Evolutionary conservation across 2,113 vertebrate genomes (phyloP), one percentile per base, ranked within the genome.

Genomic region (Peromyscus polionotus): DNA sequence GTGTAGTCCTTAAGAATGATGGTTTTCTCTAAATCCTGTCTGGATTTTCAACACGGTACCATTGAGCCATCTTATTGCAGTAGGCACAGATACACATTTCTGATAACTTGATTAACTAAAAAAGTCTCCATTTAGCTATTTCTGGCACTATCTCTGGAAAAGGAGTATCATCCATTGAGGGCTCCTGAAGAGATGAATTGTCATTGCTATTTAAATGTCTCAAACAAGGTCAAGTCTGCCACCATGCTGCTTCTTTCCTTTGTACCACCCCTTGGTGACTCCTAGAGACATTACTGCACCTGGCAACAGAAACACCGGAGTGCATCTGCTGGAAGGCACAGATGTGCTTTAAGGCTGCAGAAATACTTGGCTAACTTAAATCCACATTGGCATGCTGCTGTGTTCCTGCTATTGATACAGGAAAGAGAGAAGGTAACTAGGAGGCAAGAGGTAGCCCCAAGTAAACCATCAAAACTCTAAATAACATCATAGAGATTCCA

Each of bases 401-500:
- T 65, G 70, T 88, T 77, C 68, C 80, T 95, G 28, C 11, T 80
- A 20, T 80, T 92, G 6, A 79, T 79, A 5, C 57, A 83, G 48
- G 68, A 94, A 28, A 42, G 36, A 91, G 36, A 13, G 16, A n/a
- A 87, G 45, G 54, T 85, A 95, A 70, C 6, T 33, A 45, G 33
- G 65, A 96, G 42, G 26, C 19, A 45, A 20, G 10, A 83, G 28
- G 63, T 36, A 59, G 8, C 19, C n/a, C 22, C 51, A 83, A 57
- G 19, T 87, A 63, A 63, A 73, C 13, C 1, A 86, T 39, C 67
- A 91, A 76, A 87, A 39, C 3, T 63, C 4, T 33, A 12, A 81
- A 51, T 28, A 93, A 94, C 51, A 14, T 91, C 70, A 57, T n/a
- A 31, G 33, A 93, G 51, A 79, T 95, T 90, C 95, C 26, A 76